Conservation (phyloP, 2,888 invertebrate genomes). For the Philaethria dido region DNA sequence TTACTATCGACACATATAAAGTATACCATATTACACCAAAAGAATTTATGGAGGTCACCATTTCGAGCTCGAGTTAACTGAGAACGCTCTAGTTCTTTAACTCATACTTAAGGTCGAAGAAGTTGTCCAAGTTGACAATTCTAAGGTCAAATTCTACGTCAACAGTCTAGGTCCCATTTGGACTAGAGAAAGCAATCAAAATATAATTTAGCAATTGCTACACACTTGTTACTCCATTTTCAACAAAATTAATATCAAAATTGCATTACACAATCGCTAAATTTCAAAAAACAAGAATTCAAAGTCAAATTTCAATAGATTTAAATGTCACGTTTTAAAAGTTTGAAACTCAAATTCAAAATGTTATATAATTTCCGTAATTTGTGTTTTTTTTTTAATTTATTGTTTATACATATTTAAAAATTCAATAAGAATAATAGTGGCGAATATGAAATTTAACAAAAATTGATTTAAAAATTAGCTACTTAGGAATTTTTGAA, state of each 20-base stretch:
- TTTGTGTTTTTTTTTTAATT: background rate
- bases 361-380: constrained; percentile 10
- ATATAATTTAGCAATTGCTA: background rate
- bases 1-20: background rate
- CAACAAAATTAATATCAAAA: constrained; percentile 11
- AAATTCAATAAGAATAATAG: too few relatives aligned
- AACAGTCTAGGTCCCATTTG: background rate
- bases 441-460: too few relatives aligned
- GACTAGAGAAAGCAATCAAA: constrained; percentile 19
- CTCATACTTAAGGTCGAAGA: constrained; percentile 7
- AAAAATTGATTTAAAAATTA: too few relatives aligned
- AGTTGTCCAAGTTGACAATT: constrained; percentile 1
- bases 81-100: constrained; percentile 19
- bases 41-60: constrained; percentile 1
- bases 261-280: constrained; percentile 3
- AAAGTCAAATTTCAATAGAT: constrained; percentile 13
- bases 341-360: constrained; percentile 2
- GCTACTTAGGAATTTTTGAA: too few relatives aligned
- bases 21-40: background rate
- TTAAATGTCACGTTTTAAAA: background rate
- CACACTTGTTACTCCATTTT: background rate
- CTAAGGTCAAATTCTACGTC: constrained; percentile 11
- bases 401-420: background rate
- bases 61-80: constrained; percentile 1
- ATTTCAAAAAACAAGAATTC: constrained; percentile 21